Base-by-base conservation (phyloP, 2,888 invertebrate genomes). In the Athalia rosae region DNA sequence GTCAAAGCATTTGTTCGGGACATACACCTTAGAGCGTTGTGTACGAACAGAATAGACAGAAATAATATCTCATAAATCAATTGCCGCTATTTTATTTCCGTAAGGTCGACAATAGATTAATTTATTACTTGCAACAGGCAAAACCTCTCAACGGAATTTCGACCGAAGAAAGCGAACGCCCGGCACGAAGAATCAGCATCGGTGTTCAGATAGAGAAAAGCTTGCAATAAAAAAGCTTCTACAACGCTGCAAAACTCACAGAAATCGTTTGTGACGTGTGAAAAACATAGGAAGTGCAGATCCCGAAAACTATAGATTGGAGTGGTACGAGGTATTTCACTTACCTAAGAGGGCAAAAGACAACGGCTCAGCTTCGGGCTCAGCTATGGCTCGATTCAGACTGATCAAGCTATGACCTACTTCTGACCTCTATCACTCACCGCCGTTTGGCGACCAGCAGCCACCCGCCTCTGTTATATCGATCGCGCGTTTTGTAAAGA, bases 391-490 rank as follows among this genome's bases (percentile, higher is more conserved):
- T 84, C 83, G 83, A 78, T 83, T 83, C 82, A 83, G 87, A 88
- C 86, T 88, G 86, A 84, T 47, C 61, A 15, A 28, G 76, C 62
- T 80, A 73, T 83, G 87, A 85, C 86, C 86, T 87, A 87, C 83
- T 77, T 77, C 77, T 85, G 87, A 86, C 87, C 87, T 86, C 84
- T 81, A 83, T 80, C 28, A 28, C 28, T 28, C 28, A 28, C 28
- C 28, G 28, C 28, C 28, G 28, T 28, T 28, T 28, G 28, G 28
- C 28, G 28, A 28, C 28, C 28, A 28, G 28, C 28, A 28, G 28
- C 28, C 28, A 2, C 28, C 28, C 28, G 2, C 28, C 28, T 28
- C 28, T 28, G 28, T 28, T 28, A 28, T 28, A 28, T 28, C 28
- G 28, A 28, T 28, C 28, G 28, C 28, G 28, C 28, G 28, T 28